Evolutionary conservation across 2,113 vertebrate genomes (phyloP), one percentile per base, ranked within the genome.

Genomic region (Erpornis zantholeuca): DNA sequence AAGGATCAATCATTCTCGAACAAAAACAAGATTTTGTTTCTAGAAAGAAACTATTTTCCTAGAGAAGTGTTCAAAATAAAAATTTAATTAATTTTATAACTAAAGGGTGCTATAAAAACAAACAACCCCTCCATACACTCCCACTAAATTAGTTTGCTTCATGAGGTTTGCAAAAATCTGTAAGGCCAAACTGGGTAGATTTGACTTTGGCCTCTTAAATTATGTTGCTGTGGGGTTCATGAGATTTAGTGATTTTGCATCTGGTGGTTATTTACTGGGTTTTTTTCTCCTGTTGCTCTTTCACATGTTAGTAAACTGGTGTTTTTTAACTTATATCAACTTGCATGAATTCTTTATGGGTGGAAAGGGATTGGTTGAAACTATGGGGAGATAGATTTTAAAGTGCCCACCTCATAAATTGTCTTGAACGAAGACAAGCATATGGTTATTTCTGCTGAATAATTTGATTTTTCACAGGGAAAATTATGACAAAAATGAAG

Each of bases 381-480:
- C 12, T 38, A 53, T 28, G 9, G 10, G n/a, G 15, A 53, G 23
- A 38, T 16, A 24, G 53, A 35, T 42, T 66, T 66, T 35, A n/a
- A 63, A 60, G 15, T 28, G 8, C 19, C 19, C 12, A 47, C n/a
- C 7, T 78, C 33, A 5, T 20, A 38, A 61, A 53, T 24, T 38
- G 10, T 53, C 47, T 69, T 53, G 53, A 53, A 69, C 19, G 18
- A 28, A 61, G 22, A 53, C 4, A 77, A 77, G 20, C 11, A 23
- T 69, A 19, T 61, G 11, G 3, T 49, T 80, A 66, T 42, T 81
- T 52, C 36, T 82, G 7, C 15, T 66, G 12, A 83, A 86, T 69
- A 5, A 29, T n/a, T 57, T 20, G 5, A 22, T 57, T 63, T 54
- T 78, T 53, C 11, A 25, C 0, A 0, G 12, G 13, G 5, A 53